Base-by-base conservation (phyloP, 2,888 invertebrate genomes). In the Eristalis pertinax region DNA sequence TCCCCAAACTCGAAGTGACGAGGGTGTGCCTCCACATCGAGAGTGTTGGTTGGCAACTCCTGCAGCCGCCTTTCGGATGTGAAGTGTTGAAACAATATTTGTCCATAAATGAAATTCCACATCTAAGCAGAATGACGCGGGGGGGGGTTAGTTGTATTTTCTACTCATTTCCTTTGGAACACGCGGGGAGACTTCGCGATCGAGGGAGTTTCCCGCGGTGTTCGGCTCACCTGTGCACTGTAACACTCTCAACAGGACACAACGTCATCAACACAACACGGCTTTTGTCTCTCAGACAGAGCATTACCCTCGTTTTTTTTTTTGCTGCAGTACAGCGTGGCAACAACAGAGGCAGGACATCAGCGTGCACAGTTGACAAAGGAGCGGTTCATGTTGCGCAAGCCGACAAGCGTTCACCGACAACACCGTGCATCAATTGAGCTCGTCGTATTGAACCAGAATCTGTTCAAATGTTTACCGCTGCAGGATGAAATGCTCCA, bases 71-170 rank as follows among this genome's bases (percentile, higher is more conserved):
- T 32, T 63, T 19, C 50, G 19, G 38, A 41, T 50, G 35, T 69
- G 73, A 69, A 85, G 81, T 85, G 85, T 82, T 82, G 73, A 77
- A 77, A 82, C 69, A 82, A 85, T 85, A 85, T 85, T 85, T 82
- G 82, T 82, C 81, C 81, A 82, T 81, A 82, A 81, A 85, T 77
- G 72, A 67, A 73, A 64, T 85, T 73, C 26, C 19, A n/a, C 50
- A 8, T 19, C 50, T 50, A 50, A 50, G 19, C 50, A n/a, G 8
- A 19, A 8, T 19, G 19, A 32, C n/a, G 2, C n/a, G n/a, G n/a
- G 43, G 2, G 19, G 19, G 50, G 8, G 19, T 26, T 19, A 0
- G 50, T 50, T 19, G 19, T 19, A n/a, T 50, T 68, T 67, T 75
- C 80, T 60, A 75, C 67, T 76, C 70, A 70, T 72, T 80, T 2